Evolutionary conservation across 2,888 invertebrate genomes (phyloP).

Genomic region (Micropterix aruncella): DNA sequence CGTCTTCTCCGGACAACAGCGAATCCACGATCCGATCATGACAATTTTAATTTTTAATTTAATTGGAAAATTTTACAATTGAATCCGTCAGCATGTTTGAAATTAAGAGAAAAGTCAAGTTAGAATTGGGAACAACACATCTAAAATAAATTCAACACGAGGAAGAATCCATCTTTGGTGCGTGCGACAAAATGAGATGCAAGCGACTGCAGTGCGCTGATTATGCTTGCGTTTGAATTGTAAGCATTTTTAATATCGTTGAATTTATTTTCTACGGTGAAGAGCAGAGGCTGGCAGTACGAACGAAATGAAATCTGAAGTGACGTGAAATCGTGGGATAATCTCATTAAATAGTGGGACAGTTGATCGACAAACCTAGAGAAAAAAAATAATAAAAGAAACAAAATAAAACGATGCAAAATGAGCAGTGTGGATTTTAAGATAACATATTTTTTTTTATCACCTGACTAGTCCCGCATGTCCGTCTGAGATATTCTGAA

Average conservation of each 20-base stretch:
- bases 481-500: slow-evolving; percentile 19
- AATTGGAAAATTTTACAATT: neutral
- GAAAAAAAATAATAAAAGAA: neutral
- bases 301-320: neutral
- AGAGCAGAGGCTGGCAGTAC: neutral
- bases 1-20: slow-evolving; percentile 6
- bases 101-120: neutral
- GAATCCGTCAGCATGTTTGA: neutral
- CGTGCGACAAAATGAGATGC: neutral
- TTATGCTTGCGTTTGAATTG: neutral
- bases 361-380: neutral
- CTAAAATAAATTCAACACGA: neutral
- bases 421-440: slow-evolving; percentile 5
- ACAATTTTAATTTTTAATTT: slow-evolving; percentile 2
- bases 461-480: slow-evolving; percentile 11
- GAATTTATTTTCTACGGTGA: neutral
- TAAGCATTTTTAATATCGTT: neutral
- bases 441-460: slow-evolving; percentile 2
- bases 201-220: neutral
- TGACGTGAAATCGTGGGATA: too few relatives aligned
- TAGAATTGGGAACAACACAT: neutral
- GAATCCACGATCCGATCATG: slow-evolving; percentile 18
- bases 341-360: too few relatives aligned
- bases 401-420: slow-evolving; percentile 3
- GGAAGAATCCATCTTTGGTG: too few relatives aligned